phyloP scores from a whole-genome alignment of 2,888 invertebrate genomes.

The Hypomecis punctinalis region DNA sequence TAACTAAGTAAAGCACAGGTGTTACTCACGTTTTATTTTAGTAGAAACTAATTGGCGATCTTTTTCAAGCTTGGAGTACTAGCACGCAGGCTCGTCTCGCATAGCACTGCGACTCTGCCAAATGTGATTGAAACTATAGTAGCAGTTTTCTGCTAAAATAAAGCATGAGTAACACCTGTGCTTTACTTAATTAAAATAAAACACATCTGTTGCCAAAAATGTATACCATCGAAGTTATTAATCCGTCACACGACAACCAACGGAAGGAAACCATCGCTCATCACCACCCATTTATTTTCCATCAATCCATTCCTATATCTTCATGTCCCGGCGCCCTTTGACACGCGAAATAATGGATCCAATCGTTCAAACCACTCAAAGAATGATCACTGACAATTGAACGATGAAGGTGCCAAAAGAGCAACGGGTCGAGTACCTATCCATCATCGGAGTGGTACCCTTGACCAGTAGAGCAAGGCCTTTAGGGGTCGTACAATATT shows the following conservation, averaged over 20 bases:
- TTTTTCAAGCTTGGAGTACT: no score
- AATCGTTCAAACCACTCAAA: slow-evolving; percentile 73
- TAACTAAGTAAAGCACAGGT: no score
- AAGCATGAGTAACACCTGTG: no score
- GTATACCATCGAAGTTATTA: background rate
- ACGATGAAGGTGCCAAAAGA: slow-evolving; percentile 79
- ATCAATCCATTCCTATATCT: slow-evolving; percentile 36
- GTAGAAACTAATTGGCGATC: no score
- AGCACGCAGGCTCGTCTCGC: no score
- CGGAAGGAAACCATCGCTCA: slow-evolving; percentile 19
- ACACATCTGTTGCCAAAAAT: background rate
- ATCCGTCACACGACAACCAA: slow-evolving; percentile 10
- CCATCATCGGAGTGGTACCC: slow-evolving; percentile 73
- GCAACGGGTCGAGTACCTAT: slow-evolving; percentile 74
- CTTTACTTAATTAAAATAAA: no score
- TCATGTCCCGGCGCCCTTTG: slow-evolving; percentile 42
- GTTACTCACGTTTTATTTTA: no score
- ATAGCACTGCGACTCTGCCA: no score
- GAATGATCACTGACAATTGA: slow-evolving; percentile 78
- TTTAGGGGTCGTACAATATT: background rate
- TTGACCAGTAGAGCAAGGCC: slow-evolving; percentile 56
- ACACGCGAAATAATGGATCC: slow-evolving; percentile 73
- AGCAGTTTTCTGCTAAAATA: no score
- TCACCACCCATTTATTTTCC: slow-evolving; percentile 20
- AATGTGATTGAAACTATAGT: no score